Evolutionary conservation across 2,888 invertebrate species (phyloP), one percentile per base, ranked within the genome.

Genomic region (Chloroclystis v-ata): DNA sequence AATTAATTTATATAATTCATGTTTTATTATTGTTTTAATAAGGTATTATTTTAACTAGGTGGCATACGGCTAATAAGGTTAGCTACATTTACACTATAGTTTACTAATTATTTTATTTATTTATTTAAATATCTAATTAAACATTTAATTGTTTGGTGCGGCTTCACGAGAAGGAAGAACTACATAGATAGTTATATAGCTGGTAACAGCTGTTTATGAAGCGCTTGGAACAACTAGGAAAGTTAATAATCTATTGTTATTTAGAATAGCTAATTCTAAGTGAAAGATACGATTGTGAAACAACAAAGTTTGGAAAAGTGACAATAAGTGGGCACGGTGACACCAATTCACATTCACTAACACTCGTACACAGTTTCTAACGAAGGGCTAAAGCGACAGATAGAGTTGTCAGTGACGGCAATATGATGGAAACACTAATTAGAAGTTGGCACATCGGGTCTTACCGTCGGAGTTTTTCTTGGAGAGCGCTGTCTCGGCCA

Each of bases 401-500:
- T 69, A 77, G 75, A 78, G 75, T 70, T 70, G 57, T 72, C 64
- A 68, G 72, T 67, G 72, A 73, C 72, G 68, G 66, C 20, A 20
- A 4, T 75, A 64, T 75, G 59, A 60, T 67, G 67, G 61, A 72
- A 66, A 70, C 65, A 60, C 54, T 67, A 67, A 57, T 64, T 58
- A 57, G 60, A 61, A 63, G 60, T 52, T 58, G 59, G 52, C 51
- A 59, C 62, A 54, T 16, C 16, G 9, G 9, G 67, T 90, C 93
- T 92, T 92, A 95, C 94, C 94, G 86, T 94, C 94, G 67, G 94
- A 94, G 89, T 92, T 94, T 89, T 91, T 93, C 89, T 94, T 94
- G 81, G 92, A 91, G 82, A 93, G 89, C 73, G 92, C 91, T 69
- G 93, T 93, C 82, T 94, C 94, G 64, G 93, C 91, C 73, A 94